Evolutionary conservation across 2,888 invertebrate genomes (phyloP).

Genomic region (Trisateles emortualis): DNA sequence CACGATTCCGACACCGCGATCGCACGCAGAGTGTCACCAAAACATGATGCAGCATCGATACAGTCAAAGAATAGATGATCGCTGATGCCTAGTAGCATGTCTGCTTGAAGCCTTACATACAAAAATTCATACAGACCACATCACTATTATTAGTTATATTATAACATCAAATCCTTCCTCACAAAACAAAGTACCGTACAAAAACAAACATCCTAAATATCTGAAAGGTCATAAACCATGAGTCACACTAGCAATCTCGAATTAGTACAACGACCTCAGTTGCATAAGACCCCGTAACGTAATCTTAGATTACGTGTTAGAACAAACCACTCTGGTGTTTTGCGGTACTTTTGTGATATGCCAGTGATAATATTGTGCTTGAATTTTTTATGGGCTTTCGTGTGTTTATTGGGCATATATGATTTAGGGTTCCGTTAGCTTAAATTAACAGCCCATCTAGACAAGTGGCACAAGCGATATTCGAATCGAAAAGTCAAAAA

Average conservation of each 20-base stretch:
- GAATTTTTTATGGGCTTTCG: slow-evolving; percentile 14
- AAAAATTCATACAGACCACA: background rate
- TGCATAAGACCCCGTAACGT: slow-evolving; percentile 65
- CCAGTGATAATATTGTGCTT: slow-evolving; percentile 15
- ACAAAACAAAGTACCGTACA: slow-evolving; percentile 5
- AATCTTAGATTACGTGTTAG: slow-evolving; percentile 44
- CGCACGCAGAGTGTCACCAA: too few relatives aligned
- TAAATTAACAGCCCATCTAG: too few relatives aligned
- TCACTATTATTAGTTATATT: too few relatives aligned
- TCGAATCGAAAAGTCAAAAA: too few relatives aligned
- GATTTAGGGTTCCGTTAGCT: slow-evolving; percentile 3
- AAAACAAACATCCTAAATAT: slow-evolving; percentile 6
- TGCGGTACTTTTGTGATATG: slow-evolving; percentile 24
- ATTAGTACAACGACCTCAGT: slow-evolving; percentile 74
- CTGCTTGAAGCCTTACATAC: too few relatives aligned
- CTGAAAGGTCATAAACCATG: slow-evolving; percentile 43
- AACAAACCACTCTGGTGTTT: slow-evolving; percentile 41
- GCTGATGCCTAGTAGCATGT: too few relatives aligned
- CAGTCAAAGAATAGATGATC: too few relatives aligned
- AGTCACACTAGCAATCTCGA: slow-evolving; percentile 44
- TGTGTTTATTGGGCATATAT: background rate
- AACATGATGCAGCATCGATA: too few relatives aligned
- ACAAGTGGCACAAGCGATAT: too few relatives aligned
- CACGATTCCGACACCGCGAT: too few relatives aligned
- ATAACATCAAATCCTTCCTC: background rate